phyloP scores from a whole-genome alignment of 2,113 vertebrate genomes.

The Rhegmatorhina hoffmannsi region DNA sequence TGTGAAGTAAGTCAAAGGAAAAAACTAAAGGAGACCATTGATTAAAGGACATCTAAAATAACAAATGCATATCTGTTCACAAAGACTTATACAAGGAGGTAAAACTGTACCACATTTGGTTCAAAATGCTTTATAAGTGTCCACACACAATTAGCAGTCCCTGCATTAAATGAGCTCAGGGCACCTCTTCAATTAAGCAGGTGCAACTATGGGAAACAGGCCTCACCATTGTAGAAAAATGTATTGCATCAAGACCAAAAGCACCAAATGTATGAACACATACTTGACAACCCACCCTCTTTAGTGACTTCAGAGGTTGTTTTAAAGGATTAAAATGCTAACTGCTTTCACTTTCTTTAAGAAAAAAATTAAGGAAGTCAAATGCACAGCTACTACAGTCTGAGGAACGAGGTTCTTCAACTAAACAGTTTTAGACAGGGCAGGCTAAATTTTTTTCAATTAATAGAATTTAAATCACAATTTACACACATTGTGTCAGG shows the following conservation, averaged over 20 bases:
- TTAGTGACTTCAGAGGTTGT: neutral
- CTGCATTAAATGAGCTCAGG: neutral
- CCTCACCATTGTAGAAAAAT: neutral
- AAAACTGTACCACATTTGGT: neutral
- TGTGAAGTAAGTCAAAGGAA: neutral
- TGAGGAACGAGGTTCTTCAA: neutral
- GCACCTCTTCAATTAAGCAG: neutral
- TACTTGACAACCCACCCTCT: neutral
- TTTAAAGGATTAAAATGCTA: neutral
- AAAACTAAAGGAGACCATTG: neutral
- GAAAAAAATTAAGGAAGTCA: neutral
- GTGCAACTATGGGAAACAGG: neutral
- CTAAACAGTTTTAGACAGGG: neutral
- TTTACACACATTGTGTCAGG: neutral
- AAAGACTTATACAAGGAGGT: neutral
- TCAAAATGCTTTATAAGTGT: neutral
- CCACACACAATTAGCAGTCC: neutral
- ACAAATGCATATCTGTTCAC: neutral
- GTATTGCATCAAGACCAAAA: neutral
- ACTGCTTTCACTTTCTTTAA: slow-evolving; percentile 43
- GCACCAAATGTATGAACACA: neutral
- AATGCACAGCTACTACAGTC: neutral
- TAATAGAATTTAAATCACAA: neutral
- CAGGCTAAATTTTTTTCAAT: neutral
- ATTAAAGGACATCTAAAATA: neutral